Conservation (phyloP, 2,797 vertebrate genomes). For the Tapera naevia region DNA sequence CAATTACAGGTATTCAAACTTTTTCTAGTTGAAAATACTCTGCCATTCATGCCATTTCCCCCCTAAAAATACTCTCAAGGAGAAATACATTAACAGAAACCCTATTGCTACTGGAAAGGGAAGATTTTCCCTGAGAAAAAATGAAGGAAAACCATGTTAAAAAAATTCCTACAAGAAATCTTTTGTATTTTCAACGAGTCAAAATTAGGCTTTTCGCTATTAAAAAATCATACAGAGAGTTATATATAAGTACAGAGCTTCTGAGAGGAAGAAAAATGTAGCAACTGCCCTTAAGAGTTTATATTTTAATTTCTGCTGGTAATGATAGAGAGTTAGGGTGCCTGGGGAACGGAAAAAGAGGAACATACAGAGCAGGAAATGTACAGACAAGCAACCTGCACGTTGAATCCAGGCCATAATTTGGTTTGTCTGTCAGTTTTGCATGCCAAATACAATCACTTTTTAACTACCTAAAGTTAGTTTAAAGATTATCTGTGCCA, state of each 20-base stretch:
- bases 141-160: not conserved
- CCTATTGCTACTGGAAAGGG: not conserved
- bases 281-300: not conserved
- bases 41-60: not conserved
- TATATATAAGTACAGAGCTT: not conserved
- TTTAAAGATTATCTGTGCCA: not conserved
- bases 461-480: not conserved
- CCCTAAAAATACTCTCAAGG: not conserved
- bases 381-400: not conserved
- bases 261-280: not conserved
- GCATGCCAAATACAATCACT: not conserved
- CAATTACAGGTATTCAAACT: not conserved
- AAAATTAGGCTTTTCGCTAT: not conserved
- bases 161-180: not conserved
- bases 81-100: not conserved
- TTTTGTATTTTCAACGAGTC: not conserved
- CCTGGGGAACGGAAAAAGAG: not conserved
- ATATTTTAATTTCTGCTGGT: not conserved
- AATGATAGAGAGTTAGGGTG: not conserved
- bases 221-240: not conserved
- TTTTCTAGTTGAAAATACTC: not conserved
- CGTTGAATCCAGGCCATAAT: not conserved
- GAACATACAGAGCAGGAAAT: not conserved
- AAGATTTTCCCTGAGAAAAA: not conserved
- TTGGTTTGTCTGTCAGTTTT: not conserved